Evolutionary conservation across 1,140 invertebrate genomes (phyloP).

Genomic region (Apis laboriosa): DNA sequence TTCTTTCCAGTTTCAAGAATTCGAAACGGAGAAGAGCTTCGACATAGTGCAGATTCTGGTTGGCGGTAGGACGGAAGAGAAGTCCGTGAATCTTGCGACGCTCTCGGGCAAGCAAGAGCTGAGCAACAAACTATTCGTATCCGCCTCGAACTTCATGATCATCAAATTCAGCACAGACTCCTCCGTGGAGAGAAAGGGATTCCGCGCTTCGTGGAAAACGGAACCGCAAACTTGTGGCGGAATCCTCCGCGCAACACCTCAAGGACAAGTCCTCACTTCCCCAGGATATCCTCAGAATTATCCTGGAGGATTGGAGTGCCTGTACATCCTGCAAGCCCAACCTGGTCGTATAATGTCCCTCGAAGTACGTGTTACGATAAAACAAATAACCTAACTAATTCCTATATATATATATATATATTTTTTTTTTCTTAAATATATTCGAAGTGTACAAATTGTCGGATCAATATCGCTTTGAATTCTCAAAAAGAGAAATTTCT

Average conservation of each 20-base stretch:
- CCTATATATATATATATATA: no score
- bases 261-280: slow-evolving; percentile 91
- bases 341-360: slow-evolving; percentile 93
- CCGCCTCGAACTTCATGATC: slow-evolving; percentile 98
- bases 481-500: no score
- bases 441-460: no score
- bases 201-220: slow-evolving; percentile 95
- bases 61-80: slow-evolving; percentile 96
- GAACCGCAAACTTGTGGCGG: slow-evolving; percentile 95
- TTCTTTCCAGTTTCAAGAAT: slow-evolving; percentile 92
- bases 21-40: slow-evolving; percentile 97
- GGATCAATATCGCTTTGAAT: no score
- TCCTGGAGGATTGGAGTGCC: slow-evolving; percentile 96
- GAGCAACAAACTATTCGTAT: slow-evolving; percentile 92
- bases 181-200: slow-evolving; percentile 96
- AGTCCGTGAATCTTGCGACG: slow-evolving; percentile 94
- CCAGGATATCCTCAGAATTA: slow-evolving; percentile 96
- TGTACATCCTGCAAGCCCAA: slow-evolving; percentile 95
- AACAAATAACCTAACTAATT: not conserved
- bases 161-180: slow-evolving; percentile 97
- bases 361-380: slow-evolving; percentile 80
- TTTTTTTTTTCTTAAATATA: no score
- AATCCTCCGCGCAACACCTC: slow-evolving; percentile 89
- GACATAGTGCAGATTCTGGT: slow-evolving; percentile 97
- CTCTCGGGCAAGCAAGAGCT: slow-evolving; percentile 94